These are phyloP conservation scores for Theretra japonica DNA, from an alignment of 2,888 invertebrate genomes.

Conservation along the genomic window DNA sequence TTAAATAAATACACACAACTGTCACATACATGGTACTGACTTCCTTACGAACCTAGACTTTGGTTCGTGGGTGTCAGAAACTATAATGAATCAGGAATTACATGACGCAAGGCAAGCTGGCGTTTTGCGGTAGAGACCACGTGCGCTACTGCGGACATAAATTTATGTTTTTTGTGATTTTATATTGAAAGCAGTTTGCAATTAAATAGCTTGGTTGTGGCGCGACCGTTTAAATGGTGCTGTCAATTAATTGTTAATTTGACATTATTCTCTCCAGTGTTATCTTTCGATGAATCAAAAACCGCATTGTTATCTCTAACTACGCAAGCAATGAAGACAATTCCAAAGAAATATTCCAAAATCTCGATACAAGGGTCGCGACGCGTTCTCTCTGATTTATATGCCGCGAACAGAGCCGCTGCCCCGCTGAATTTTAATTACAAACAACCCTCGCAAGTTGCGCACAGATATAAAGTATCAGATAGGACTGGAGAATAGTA, in stretches of 20 bases:
- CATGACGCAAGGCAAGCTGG: constrained; percentile 63
- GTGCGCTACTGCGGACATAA: constrained; percentile 72
- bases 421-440: constrained; percentile 70
- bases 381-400: constrained; percentile 59
- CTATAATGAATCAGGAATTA: constrained; percentile 70
- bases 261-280: no score
- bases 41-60: no score
- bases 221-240: no score
- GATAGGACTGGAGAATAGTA: constrained; percentile 5
- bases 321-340: neutral
- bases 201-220: no score
- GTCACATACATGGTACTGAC: no score
- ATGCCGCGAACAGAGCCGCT: constrained; percentile 63
- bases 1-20: no score
- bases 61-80: no score
- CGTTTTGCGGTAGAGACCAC: constrained; percentile 77
- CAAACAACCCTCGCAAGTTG: constrained; percentile 55
- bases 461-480: constrained; percentile 36
- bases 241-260: no score
- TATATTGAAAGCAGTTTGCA: no score
- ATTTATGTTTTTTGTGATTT: no score
- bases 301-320: neutral
- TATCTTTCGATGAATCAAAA: no score
- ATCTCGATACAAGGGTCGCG: constrained; percentile 32
- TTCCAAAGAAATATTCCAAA: constrained; percentile 22